These are phyloP conservation scores for Centropus unirufus DNA, from an alignment of 2,113 vertebrate genomes.

Conservation along the genomic window DNA sequence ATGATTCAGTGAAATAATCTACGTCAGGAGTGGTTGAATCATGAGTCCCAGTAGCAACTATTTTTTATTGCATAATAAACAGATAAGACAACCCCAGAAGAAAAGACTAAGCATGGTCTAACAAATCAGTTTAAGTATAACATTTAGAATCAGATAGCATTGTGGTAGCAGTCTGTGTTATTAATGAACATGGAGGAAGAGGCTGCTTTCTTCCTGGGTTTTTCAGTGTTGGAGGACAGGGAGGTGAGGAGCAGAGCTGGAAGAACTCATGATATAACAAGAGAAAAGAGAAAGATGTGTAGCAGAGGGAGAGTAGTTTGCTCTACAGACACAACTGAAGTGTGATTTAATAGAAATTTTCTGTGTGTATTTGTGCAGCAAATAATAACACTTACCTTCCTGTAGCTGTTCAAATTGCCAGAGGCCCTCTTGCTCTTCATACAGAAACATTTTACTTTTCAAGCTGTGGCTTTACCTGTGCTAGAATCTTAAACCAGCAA, in stretches of 20 bases:
- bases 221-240: neutral
- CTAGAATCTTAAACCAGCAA: neutral
- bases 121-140: conserved; percentile 30
- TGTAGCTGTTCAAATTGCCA: neutral
- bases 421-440: conserved; percentile 16
- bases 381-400: conserved; percentile 26
- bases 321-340: neutral
- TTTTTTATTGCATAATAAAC: conserved; percentile 33
- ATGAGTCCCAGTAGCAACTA: neutral
- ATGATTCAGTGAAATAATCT: neutral
- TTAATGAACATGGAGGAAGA: neutral
- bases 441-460: neutral
- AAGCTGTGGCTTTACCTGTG: neutral
- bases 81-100: neutral
- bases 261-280: neutral
- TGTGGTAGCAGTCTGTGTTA: neutral
- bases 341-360: conserved; percentile 9
- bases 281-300: neutral
- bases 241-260: neutral
- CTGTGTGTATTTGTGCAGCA: conserved; percentile 6
- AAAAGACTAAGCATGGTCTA: neutral
- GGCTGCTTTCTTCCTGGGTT: neutral
- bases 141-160: neutral
- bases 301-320: neutral
- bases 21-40: neutral